Base-by-base conservation (phyloP, 2,888 invertebrate species). In the Mayetiola destructor region DNA sequence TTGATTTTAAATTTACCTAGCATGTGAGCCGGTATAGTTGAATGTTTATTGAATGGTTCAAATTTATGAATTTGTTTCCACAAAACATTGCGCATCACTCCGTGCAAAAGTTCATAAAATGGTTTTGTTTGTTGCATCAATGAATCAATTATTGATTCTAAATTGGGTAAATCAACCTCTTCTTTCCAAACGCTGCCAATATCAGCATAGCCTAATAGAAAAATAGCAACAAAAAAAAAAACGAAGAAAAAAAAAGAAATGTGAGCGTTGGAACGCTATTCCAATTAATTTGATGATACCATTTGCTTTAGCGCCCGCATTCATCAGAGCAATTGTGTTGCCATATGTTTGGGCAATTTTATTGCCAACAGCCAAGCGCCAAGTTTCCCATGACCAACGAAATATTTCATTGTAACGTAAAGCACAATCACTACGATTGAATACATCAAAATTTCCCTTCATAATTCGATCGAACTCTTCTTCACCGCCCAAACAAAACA, bases 91-190 rank as follows among this genome's bases (percentile, higher is more conserved):
- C 88, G 73, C 0, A 82, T 76, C 4, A 86, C 84, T 0, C 83
- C 86, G 68, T 89, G 89, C 0, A 89, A 71, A 27, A 84, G 70
- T 20, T 72, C 65, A 67, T 88, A 88, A 0, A 88, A 67, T 0
- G 84, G 82, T 60, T 74, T 71, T 1, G 88, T 67, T 58, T 75
- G 72, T 2, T 73, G 63, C 67, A 80, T 81, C 1, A 85, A 67
- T 16, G 68, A 64, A 1, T 72, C 73, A n/a, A 81, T 75, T 3
- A 76, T 65, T 0, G 69, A 61, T 55, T 77, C 72, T 32, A 88
- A 73, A 61, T 79, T 70, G 0, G 76, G 72, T 12, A 78, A 75
- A 66, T 84, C 84, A 3, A 81, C 71, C 59, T 81, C 81, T 54
- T 79, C 77, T 0, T 81, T 73, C 84, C 85, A 85, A 3, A 75